Conservation (phyloP, 2,113 vertebrate genomes). For the Amphiprion percula region DNA sequence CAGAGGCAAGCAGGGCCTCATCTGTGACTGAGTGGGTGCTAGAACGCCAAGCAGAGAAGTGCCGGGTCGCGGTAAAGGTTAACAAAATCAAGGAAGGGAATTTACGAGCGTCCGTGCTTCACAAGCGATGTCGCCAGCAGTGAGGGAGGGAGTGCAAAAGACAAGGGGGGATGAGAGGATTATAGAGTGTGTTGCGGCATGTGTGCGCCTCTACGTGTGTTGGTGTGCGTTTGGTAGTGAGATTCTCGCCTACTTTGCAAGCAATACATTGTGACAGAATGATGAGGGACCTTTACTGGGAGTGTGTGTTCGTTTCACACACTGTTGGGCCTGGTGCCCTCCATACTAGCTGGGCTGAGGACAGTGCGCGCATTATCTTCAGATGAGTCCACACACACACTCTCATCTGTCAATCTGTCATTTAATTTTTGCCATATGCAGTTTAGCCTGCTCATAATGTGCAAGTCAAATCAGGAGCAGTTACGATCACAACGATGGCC, state of each 20-base stretch:
- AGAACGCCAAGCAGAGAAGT: constrained; percentile 77
- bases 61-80: constrained; percentile 80
- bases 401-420: constrained; percentile 12
- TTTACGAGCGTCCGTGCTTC: constrained; percentile 79
- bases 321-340: constrained; percentile 24
- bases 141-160: constrained; percentile 63
- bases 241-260: constrained; percentile 65
- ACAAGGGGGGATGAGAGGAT: constrained; percentile 67
- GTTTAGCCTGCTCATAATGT: constrained; percentile 2
- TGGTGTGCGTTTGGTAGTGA: constrained; percentile 41
- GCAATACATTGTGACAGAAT: constrained; percentile 66
- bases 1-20: constrained; percentile 57
- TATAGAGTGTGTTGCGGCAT: constrained; percentile 53
- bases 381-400: background rate
- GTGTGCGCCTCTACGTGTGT: constrained; percentile 45
- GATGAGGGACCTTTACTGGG: constrained; percentile 52
- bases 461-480: background rate
- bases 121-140: constrained; percentile 71
- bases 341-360: constrained; percentile 30
- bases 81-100: constrained; percentile 83
- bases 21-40: constrained; percentile 80
- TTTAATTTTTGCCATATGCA: constrained; percentile 13
- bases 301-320: constrained; percentile 63
- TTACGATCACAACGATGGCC: background rate
- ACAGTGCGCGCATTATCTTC: constrained; percentile 4